Evolutionary conservation across 2,888 invertebrate genomes (phyloP).

Genomic region (Antheraea yamamai): DNA sequence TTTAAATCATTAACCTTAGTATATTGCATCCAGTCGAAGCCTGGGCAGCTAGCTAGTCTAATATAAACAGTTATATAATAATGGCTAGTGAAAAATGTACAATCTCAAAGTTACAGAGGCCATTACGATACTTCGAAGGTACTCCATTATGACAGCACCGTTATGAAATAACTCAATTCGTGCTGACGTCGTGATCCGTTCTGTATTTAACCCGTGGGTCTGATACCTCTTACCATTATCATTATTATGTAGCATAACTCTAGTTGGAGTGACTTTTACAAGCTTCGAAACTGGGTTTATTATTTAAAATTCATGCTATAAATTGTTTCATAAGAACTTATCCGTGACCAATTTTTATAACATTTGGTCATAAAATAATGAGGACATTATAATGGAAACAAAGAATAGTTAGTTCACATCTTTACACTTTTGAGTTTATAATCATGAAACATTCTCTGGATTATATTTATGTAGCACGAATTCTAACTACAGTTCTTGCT

Average conservation of each 20-base stretch:
- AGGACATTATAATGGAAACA: background rate
- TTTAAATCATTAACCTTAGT: too few relatives aligned
- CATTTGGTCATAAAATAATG: background rate
- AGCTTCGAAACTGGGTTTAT: background rate
- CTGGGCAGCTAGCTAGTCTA: too few relatives aligned
- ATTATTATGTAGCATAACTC: background rate
- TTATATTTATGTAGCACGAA: too few relatives aligned
- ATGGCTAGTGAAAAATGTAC: background rate
- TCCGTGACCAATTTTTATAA: background rate
- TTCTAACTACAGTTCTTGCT: too few relatives aligned
- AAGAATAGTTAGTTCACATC: too few relatives aligned
- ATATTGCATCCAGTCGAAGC: too few relatives aligned
- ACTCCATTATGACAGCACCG: constrained; percentile 1
- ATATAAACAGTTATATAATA: background rate
- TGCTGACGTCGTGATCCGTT: background rate
- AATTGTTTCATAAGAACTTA: background rate
- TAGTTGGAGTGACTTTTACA: background rate
- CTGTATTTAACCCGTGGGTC: background rate
- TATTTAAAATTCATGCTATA: background rate
- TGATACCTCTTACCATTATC: background rate
- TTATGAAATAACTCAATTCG: constrained; percentile 10
- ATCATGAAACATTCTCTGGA: too few relatives aligned
- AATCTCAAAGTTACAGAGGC: background rate
- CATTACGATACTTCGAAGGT: background rate
- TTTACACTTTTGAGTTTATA: too few relatives aligned